Evolutionary conservation across 2,797 vertebrate species (phyloP).

Genomic region (Fistularia tabacaria): DNA sequence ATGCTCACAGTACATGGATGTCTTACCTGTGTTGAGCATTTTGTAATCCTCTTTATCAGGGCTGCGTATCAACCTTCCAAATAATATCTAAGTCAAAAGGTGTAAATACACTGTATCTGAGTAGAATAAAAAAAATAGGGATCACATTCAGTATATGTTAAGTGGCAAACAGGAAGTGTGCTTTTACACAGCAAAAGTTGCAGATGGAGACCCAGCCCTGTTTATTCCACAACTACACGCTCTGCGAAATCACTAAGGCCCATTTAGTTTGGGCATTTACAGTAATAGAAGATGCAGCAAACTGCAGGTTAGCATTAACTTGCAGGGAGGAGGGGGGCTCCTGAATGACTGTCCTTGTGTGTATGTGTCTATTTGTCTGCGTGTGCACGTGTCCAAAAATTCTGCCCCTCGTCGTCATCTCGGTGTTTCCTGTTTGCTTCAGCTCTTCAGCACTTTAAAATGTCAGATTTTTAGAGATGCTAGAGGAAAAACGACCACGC

Average conservation of each 20-base stretch:
- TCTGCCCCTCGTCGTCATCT: constrained; percentile 25
- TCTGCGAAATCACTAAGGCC: constrained; percentile 15
- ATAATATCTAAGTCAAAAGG: too few relatives aligned
- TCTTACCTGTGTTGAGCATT: constrained; percentile 25
- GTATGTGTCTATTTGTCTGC: not conserved
- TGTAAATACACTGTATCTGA: too few relatives aligned
- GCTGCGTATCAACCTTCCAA: constrained; percentile 5
- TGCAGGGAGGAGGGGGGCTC: constrained; percentile 27
- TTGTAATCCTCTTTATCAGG: constrained; percentile 11
- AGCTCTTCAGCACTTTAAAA: constrained; percentile 72
- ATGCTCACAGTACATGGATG: constrained; percentile 24
- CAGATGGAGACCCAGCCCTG: constrained; percentile 8
- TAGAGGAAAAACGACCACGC: too few relatives aligned
- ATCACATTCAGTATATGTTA: too few relatives aligned
- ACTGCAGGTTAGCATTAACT: constrained; percentile 39
- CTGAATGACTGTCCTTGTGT: constrained; percentile 9
- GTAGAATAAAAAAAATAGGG: too few relatives aligned
- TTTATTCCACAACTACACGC: constrained; percentile 21
- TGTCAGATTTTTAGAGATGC: not conserved
- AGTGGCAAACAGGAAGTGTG: constrained; percentile 6
- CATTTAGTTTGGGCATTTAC: constrained; percentile 16
- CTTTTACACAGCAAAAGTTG: constrained; percentile 15
- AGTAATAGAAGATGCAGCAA: constrained; percentile 20
- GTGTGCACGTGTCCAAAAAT: constrained; percentile 1
- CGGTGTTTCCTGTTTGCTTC: constrained; percentile 60